phyloP scores from a whole-genome alignment of 1,140 invertebrate species.

The Stegodyphus mimosarum region DNA sequence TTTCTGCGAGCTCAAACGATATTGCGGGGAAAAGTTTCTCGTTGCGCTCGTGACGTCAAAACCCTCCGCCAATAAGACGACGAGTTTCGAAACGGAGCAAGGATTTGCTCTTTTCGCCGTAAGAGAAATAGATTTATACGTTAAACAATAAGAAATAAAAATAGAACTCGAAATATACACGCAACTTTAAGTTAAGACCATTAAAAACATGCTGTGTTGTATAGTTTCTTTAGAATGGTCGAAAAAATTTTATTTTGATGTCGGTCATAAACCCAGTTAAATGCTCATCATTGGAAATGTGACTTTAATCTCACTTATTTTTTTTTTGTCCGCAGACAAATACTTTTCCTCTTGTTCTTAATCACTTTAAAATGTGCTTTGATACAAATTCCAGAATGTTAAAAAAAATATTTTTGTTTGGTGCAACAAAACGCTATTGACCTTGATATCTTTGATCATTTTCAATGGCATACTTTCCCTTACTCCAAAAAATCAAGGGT shows the following conservation, averaged over 20 bases:
- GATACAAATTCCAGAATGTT: too few relatives aligned
- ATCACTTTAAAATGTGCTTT: constrained; percentile 11
- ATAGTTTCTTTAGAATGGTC: too few relatives aligned
- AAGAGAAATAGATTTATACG: constrained; percentile 7
- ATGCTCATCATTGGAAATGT: too few relatives aligned
- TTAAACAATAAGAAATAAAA: neutral
- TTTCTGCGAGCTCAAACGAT: constrained; percentile 16
- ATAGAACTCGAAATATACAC: neutral
- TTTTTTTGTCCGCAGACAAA: neutral
- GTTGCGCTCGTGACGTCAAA: constrained; percentile 22
- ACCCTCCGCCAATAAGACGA: constrained; percentile 17
- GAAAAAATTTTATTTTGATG: too few relatives aligned
- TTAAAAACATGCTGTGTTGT: too few relatives aligned
- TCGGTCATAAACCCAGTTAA: too few relatives aligned
- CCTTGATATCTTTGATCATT: too few relatives aligned
- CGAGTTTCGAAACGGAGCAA: neutral
- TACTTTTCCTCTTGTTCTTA: constrained; percentile 19
- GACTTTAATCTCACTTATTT: constrained; percentile 21
- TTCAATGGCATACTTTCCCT: too few relatives aligned
- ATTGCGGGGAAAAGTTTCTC: constrained; percentile 38
- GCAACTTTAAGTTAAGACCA: too few relatives aligned
- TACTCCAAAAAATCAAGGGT: too few relatives aligned
- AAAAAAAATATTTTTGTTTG: too few relatives aligned
- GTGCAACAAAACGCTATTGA: too few relatives aligned
- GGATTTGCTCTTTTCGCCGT: constrained; percentile 17